Conservation (phyloP, 2,113 vertebrate species). For the Lamprologus callipterus region DNA sequence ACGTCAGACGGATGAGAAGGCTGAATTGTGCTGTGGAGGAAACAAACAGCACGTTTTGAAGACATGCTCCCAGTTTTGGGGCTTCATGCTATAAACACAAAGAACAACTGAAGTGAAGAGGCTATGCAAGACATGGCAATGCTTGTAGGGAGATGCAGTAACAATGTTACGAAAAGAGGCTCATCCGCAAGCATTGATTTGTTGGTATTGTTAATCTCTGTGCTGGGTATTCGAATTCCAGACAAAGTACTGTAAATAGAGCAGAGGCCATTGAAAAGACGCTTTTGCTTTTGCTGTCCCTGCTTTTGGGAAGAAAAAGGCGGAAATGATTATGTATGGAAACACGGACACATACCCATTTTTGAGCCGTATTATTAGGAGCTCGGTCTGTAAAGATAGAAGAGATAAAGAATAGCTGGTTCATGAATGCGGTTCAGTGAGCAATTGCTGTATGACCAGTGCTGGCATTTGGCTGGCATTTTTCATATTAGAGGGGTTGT, state of each 20-base stretch:
- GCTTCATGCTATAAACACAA: slow-evolving; percentile 3
- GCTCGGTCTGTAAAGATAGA: not conserved
- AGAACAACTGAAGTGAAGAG: slow-evolving; percentile 8
- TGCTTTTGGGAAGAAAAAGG: slow-evolving; percentile 9
- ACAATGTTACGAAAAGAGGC: slow-evolving; percentile 24
- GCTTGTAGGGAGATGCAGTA: slow-evolving; percentile 18
- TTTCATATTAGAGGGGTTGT: slow-evolving; percentile 2
- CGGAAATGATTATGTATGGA: not conserved
- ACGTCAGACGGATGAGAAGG: not conserved
- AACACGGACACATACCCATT: not conserved
- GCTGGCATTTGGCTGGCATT: slow-evolving; percentile 37
- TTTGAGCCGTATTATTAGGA: not conserved
- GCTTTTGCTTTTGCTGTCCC: not conserved
- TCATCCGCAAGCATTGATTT: slow-evolving; percentile 37
- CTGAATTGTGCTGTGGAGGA: slow-evolving; percentile 21
- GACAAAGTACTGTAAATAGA: slow-evolving; percentile 29
- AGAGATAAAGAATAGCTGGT: not conserved
- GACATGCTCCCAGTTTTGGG: slow-evolving; percentile 5
- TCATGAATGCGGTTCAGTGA: not conserved
- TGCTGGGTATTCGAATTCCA: slow-evolving; percentile 4
- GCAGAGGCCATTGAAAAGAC: not conserved
- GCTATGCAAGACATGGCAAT: not conserved
- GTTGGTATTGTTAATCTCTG: slow-evolving; percentile 40
- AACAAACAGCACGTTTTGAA: slow-evolving; percentile 37
- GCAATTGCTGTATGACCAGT: not conserved